These are phyloP conservation scores for Phalacrocorax brasilianus DNA, from an alignment of 2,113 vertebrate species.

Conservation along the genomic window DNA sequence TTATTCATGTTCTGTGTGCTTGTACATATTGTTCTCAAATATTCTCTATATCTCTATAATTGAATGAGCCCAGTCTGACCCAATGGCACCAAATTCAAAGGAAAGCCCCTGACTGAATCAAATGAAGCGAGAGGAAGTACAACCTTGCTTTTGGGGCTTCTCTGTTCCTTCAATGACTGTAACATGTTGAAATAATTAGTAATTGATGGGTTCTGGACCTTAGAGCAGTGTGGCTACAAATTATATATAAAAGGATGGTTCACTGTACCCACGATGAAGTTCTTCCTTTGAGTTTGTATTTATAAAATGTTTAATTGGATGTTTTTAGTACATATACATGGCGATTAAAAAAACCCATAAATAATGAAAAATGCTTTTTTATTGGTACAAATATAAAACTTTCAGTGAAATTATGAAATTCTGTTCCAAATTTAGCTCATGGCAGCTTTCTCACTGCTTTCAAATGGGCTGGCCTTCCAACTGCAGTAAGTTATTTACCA, in stretches of 20 bases:
- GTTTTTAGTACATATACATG: background rate
- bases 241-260: background rate
- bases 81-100: background rate
- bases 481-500: background rate
- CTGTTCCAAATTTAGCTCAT: background rate
- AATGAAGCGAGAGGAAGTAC: background rate
- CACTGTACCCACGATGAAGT: background rate
- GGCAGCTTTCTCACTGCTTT: background rate
- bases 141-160: background rate
- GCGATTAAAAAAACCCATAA: background rate
- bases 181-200: background rate
- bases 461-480: background rate
- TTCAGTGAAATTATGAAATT: background rate
- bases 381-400: background rate
- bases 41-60: background rate
- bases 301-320: background rate
- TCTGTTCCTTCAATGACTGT: background rate
- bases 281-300: background rate
- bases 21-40: background rate
- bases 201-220: background rate
- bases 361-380: background rate
- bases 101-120: background rate
- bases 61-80: background rate
- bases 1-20: background rate
- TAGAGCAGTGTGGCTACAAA: background rate